These are phyloP conservation scores for Trichopoda pennipes DNA, from an alignment of 2,888 invertebrate genomes.

Conservation along the genomic window DNA sequence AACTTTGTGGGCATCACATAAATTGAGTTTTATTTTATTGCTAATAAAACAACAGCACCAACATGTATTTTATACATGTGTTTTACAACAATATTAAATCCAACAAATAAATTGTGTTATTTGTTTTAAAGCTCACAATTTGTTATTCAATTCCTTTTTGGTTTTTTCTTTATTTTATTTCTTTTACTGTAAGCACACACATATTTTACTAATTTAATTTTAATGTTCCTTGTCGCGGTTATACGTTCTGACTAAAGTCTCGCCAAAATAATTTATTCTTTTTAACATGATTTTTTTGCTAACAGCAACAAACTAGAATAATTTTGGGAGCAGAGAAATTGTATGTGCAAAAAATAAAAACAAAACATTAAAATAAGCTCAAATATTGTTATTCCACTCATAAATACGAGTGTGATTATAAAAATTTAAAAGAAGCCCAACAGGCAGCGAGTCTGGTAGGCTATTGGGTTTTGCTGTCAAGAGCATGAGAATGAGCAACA, in stretches of 20 bases:
- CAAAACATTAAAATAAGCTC: slow-evolving; percentile 35
- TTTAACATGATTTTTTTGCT: slow-evolving; percentile 43
- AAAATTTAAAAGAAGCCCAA: slow-evolving; percentile 25
- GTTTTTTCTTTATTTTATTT: slow-evolving; percentile 2
- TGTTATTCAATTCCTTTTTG: background rate
- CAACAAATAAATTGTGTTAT: background rate
- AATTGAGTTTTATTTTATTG: slow-evolving; percentile 46
- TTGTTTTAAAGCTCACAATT: no score
- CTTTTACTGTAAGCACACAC: background rate
- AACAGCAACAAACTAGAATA: slow-evolving; percentile 34
- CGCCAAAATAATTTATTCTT: slow-evolving; percentile 47
- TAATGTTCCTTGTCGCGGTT: slow-evolving; percentile 29
- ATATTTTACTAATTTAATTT: background rate
- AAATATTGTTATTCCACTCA: slow-evolving; percentile 41
- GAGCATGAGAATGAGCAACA: background rate
- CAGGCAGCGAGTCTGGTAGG: background rate
- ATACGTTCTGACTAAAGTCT: slow-evolving; percentile 45
- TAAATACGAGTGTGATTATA: slow-evolving; percentile 24
- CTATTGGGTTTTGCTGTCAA: background rate
- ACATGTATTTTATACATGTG: background rate
- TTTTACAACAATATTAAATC: background rate
- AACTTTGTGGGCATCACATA: slow-evolving; percentile 24
- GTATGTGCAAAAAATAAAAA: background rate
- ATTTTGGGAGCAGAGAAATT: slow-evolving; percentile 46
- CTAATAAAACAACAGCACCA: background rate